phyloP scores from a whole-genome alignment of 1,140 invertebrate genomes.

The Lucilia sericata region DNA sequence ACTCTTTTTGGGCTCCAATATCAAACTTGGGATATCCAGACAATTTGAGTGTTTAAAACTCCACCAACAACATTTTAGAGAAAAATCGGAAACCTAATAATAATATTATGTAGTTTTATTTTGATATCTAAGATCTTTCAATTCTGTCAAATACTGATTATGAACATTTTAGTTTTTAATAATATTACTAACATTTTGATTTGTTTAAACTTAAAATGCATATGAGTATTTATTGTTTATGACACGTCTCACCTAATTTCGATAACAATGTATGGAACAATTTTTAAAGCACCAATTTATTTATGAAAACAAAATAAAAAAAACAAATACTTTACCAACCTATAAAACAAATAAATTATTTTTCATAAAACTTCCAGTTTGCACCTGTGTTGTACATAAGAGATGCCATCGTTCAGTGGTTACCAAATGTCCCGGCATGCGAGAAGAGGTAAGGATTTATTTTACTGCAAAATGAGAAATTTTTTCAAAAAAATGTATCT shows the following conservation, averaged over 20 bases:
- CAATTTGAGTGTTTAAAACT: too few relatives aligned
- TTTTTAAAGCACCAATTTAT: conserved; percentile 6
- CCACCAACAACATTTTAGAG: too few relatives aligned
- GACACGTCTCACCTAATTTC: not conserved
- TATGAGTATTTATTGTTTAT: not conserved
- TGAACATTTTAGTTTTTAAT: not conserved
- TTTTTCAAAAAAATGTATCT: too few relatives aligned
- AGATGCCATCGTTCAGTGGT: conserved; percentile 94
- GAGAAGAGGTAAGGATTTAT: conserved; percentile 79
- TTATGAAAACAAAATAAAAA: not conserved
- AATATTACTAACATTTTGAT: not conserved
- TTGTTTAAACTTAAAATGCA: not conserved
- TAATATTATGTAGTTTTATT: too few relatives aligned
- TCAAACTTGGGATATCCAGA: too few relatives aligned
- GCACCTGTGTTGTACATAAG: conserved; percentile 98
- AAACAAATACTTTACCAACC: not conserved
- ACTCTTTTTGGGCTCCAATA: too few relatives aligned
- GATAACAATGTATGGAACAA: not conserved
- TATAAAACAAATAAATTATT: conserved; percentile 19
- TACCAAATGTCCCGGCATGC: conserved; percentile 96
- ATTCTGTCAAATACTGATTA: too few relatives aligned
- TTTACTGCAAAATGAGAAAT: not conserved
- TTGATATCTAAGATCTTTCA: too few relatives aligned
- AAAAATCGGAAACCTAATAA: too few relatives aligned
- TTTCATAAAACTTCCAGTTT: conserved; percentile 65